Percentiles rank a stretch among this genome's conserved stretches.
phyloP scores from a whole-genome alignment of 64 coral and sea anemone genomes.

The Cladopsammia gracilis region DNA sequence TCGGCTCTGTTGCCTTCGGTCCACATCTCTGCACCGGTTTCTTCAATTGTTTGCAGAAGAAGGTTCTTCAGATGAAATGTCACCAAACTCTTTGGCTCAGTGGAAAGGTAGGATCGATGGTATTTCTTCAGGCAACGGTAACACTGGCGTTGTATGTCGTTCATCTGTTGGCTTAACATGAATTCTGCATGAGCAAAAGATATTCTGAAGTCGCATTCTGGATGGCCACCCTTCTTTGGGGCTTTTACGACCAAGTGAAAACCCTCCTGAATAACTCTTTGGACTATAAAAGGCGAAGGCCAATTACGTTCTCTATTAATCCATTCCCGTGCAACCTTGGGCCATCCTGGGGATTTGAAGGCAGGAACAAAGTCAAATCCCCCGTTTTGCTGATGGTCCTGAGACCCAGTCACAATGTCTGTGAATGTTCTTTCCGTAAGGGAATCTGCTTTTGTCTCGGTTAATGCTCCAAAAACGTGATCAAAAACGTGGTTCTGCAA shows the following conservation, averaged over 20 bases:
- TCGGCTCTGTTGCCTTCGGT: slow-evolving; percentile 40
- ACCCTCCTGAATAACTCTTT: slow-evolving; percentile 53
- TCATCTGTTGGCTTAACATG: slow-evolving; percentile 68
- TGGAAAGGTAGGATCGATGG: slow-evolving; percentile 59
- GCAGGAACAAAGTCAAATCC: slow-evolving; percentile 76
- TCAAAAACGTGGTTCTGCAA: neutral
- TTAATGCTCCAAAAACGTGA: neutral
- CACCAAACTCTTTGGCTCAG: slow-evolving; percentile 24
- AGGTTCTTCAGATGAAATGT: slow-evolving; percentile 69
- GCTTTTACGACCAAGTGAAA: slow-evolving; percentile 75
- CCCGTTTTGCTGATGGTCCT: neutral
- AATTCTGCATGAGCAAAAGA: slow-evolving; percentile 76
- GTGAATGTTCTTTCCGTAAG: neutral
- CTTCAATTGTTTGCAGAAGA: slow-evolving; percentile 53
- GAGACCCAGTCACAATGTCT: neutral
- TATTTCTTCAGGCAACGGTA: slow-evolving; percentile 60
- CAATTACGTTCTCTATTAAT: slow-evolving; percentile 48
- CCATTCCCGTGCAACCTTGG: slow-evolving; percentile 58
- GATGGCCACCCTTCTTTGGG: slow-evolving; percentile 33
- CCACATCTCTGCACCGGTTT: slow-evolving; percentile 57
- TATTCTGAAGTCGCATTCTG: slow-evolving; percentile 66
- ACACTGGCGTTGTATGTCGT: slow-evolving; percentile 63
- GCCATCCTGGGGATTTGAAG: slow-evolving; percentile 67
- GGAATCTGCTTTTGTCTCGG: neutral
- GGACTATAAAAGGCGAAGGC: slow-evolving; percentile 44